These are phyloP conservation scores for Ranitomeya imitator DNA, from an alignment of 2,113 vertebrate genomes.

Conservation along the genomic window DNA sequence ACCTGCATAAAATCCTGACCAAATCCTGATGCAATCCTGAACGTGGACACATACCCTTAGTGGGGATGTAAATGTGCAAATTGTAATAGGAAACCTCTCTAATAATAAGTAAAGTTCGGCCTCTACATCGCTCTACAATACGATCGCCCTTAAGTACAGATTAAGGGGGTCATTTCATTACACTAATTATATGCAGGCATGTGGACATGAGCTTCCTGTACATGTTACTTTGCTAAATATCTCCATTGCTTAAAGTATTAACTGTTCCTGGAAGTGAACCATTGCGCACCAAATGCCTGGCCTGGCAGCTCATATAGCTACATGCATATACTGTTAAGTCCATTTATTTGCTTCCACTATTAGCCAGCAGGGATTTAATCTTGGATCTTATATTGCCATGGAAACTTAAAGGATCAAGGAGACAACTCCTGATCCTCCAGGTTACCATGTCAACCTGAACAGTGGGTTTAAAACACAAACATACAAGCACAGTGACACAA, in stretches of 20 bases:
- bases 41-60: no score
- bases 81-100: background rate
- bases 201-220: background rate
- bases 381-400: constrained; percentile 46
- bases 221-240: background rate
- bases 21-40: no score
- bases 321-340: constrained; percentile 20
- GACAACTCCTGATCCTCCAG: constrained; percentile 34
- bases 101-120: background rate
- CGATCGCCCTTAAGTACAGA: background rate
- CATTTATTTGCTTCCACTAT: constrained; percentile 45
- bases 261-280: background rate
- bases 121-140: background rate
- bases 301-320: constrained; percentile 24
- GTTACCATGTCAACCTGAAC: constrained; percentile 53
- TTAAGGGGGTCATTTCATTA: background rate
- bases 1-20: no score
- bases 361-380: constrained; percentile 46
- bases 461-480: constrained; percentile 4
- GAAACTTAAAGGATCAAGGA: constrained; percentile 49
- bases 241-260: background rate
- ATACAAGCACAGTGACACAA: background rate
- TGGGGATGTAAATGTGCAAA: background rate
- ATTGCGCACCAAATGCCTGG: background rate
- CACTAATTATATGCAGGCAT: background rate